These are phyloP conservation scores for Heterodera schachtii DNA, from an alignment of 1,140 invertebrate species.

Conservation along the genomic window DNA sequence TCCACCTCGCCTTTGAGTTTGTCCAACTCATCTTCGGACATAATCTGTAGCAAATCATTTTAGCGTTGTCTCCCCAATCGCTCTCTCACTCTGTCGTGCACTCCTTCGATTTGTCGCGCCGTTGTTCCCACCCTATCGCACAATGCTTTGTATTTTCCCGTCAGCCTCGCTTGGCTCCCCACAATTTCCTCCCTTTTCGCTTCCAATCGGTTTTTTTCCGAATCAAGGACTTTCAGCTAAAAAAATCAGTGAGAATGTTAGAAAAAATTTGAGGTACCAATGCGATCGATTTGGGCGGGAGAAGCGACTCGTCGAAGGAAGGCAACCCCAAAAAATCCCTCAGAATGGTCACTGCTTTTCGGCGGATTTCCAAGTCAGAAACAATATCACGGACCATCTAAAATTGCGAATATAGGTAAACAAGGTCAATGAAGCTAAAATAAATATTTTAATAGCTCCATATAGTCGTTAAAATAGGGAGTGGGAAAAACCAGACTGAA, in stretches of 20 bases:
- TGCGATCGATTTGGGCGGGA: slow-evolving; percentile 15
- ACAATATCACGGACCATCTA: slow-evolving; percentile 15
- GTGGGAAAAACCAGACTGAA: too few species aligned
- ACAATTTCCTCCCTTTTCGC: slow-evolving; percentile 9
- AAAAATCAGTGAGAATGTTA: not conserved
- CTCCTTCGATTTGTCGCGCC: slow-evolving; percentile 3
- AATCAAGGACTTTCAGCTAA: slow-evolving; percentile 28
- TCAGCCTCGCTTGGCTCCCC: not conserved
- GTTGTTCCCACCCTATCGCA: slow-evolving; percentile 8
- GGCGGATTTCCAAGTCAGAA: not conserved
- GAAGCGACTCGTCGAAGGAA: slow-evolving; percentile 19
- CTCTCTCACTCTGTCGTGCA: slow-evolving; percentile 7
- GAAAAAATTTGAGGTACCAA: not conserved
- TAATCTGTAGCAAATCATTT: slow-evolving; percentile 16
- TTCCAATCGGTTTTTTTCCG: slow-evolving; percentile 5
- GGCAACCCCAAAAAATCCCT: slow-evolving; percentile 4
- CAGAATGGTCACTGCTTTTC: slow-evolving; percentile 9
- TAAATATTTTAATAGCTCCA: too few species aligned
- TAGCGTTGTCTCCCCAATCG: not conserved
- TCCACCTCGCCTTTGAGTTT: not conserved
- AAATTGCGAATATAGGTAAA: not conserved
- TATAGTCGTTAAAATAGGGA: too few species aligned
- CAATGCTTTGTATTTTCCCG: not conserved
- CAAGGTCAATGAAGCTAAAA: too few species aligned
- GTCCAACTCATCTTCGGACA: slow-evolving; percentile 11